phyloP scores from a whole-genome alignment of 2,888 invertebrate species.

The Lochmaea crataegi region DNA sequence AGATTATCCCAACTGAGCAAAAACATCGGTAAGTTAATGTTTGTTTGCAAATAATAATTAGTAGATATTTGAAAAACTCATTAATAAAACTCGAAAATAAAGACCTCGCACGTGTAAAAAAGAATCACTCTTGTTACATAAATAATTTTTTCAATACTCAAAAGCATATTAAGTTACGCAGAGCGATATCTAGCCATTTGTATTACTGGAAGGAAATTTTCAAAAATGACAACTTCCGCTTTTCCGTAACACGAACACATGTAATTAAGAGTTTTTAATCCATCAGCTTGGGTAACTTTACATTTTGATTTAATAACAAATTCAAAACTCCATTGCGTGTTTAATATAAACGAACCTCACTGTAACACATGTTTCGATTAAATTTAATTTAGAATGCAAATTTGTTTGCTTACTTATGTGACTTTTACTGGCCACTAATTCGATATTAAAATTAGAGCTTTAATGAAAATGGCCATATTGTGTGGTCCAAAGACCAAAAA shows the following conservation, averaged over 20 bases:
- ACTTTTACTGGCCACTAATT: not conserved
- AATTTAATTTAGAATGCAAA: conserved; percentile 15
- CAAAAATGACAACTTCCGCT: not conserved
- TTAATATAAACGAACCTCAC: not conserved
- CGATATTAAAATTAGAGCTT: not conserved
- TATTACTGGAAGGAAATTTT: not conserved
- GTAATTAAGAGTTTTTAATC: not conserved
- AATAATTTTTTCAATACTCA: no score
- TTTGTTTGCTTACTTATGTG: not conserved
- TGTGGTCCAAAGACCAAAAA: not conserved
- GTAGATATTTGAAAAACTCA: no score
- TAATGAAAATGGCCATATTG: not conserved
- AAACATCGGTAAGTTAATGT: no score
- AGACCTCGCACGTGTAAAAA: no score
- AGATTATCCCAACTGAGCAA: no score
- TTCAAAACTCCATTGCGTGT: not conserved
- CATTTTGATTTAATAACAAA: conserved; percentile 10
- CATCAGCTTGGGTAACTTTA: not conserved
- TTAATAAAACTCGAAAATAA: no score
- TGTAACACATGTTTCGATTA: conserved; percentile 10
- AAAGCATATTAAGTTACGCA: not conserved
- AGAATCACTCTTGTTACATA: no score
- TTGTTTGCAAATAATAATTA: no score
- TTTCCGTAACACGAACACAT: not conserved
- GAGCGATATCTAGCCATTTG: not conserved